These are phyloP conservation scores for Diogma glabrata DNA, from an alignment of 2,888 invertebrate species.

Conservation along the genomic window DNA sequence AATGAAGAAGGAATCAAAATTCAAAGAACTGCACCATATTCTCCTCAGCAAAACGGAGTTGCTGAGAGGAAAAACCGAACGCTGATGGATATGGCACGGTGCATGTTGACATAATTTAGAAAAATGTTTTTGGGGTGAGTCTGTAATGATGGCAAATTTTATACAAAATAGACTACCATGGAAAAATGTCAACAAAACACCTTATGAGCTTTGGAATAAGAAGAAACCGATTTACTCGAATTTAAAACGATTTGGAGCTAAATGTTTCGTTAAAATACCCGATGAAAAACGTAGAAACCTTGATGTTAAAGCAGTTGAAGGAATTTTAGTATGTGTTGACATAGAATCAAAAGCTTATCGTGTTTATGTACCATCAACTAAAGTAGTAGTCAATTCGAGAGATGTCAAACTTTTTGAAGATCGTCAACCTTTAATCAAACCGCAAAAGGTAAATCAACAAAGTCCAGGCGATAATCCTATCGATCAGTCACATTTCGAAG, in stretches of 20 bases:
- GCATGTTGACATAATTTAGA: no score
- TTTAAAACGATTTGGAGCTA: constrained; percentile 15
- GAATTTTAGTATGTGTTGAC: constrained; percentile 20
- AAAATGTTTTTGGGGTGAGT: constrained; percentile 19
- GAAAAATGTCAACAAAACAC: background rate
- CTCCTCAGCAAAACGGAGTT: constrained; percentile 23
- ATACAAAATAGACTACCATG: background rate
- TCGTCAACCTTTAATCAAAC: no score
- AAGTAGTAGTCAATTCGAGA: constrained; percentile 15
- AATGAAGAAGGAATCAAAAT: constrained; percentile 21
- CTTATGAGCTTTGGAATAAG: constrained; percentile 15
- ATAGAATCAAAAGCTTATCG: constrained; percentile 20
- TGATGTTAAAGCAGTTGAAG: constrained; percentile 16
- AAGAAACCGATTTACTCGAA: constrained; percentile 14
- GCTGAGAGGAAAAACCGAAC: constrained; percentile 21
- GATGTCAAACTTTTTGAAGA: constrained; percentile 13
- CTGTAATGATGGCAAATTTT: background rate
- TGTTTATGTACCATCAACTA: constrained; percentile 14
- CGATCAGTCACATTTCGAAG: no score
- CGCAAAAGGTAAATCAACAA: no score
- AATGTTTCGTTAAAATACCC: constrained; percentile 19
- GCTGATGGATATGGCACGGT: no score
- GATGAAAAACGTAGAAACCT: constrained; percentile 18
- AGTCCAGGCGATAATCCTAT: no score
- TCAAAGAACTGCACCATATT: constrained; percentile 19